Percentiles rank a stretch among this genome's conserved stretches.
These are phyloP conservation scores for Baronia brevicornis DNA, from an alignment of 2,888 invertebrate species.

Conservation along the genomic window DNA sequence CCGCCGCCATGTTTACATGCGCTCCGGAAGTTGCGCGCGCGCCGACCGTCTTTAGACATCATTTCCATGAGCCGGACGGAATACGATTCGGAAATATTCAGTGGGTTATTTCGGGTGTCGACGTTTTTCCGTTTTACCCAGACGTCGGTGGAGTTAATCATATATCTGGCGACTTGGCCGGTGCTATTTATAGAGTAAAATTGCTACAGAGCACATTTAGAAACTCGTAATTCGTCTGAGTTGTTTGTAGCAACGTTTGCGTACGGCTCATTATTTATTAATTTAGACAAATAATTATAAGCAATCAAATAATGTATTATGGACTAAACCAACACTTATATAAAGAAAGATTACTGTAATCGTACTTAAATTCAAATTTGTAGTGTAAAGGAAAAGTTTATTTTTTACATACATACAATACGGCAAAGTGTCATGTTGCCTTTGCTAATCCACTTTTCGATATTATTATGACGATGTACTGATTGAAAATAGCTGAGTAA, in stretches of 20 bases:
- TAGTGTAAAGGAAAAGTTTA: too few species aligned
- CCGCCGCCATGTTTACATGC: conserved; percentile 64
- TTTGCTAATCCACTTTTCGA: too few species aligned
- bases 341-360: too few species aligned
- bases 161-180: conserved; percentile 53
- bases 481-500: too few species aligned
- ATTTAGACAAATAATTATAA: too few species aligned
- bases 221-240: conserved; percentile 46
- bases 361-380: too few species aligned
- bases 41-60: conserved; percentile 65
- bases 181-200: conserved; percentile 57
- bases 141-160: conserved; percentile 65
- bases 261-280: too few species aligned
- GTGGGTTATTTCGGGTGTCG: conserved; percentile 57
- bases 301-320: too few species aligned
- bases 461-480: too few species aligned
- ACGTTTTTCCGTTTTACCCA: conserved; percentile 69
- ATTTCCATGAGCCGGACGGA: conserved; percentile 60
- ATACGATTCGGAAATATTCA: conserved; percentile 68
- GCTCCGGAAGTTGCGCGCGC: conserved; percentile 73
- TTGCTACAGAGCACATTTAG: conserved; percentile 46
- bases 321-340: too few species aligned
- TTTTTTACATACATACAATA: too few species aligned
- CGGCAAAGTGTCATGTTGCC: too few species aligned
- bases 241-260: conserved; percentile 13